A percentile compares a stretch with the other conserved stretches of the same genome.
phyloP scores from a whole-genome alignment of 2,888 invertebrate genomes.

The Liposcelis brunnea region DNA sequence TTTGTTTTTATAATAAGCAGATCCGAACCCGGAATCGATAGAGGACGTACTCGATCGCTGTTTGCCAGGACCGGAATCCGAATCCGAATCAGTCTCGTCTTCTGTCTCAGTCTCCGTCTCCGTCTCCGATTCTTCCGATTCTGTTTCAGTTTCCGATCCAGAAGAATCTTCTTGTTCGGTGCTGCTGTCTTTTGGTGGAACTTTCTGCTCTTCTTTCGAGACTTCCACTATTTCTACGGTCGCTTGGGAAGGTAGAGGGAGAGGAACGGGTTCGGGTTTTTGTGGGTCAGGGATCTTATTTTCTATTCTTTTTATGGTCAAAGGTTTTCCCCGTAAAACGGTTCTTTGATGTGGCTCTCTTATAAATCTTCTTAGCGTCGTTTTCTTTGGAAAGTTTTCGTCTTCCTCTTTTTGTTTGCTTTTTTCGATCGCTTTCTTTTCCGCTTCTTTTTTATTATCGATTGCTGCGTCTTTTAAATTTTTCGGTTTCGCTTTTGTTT shows the following conservation, averaged over 20 bases:
- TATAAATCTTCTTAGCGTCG: no score
- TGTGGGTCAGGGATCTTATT: background rate
- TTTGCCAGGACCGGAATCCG: constrained; percentile 9
- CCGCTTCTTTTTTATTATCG: constrained; percentile 11
- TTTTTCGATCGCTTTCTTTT: constrained; percentile 7
- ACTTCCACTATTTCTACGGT: background rate
- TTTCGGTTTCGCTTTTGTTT: constrained; percentile 11
- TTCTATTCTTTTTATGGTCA: background rate
- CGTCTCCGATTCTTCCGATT: background rate
- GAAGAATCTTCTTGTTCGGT: background rate
- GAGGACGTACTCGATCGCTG: constrained; percentile 50
- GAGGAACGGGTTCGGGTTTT: background rate
- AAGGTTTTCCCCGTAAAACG: background rate
- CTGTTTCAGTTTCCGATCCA: background rate
- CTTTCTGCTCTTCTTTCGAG: no score
- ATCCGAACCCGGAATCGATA: constrained; percentile 70
- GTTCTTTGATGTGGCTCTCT: no score
- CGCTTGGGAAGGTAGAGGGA: background rate
- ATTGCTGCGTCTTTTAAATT: constrained; percentile 13
- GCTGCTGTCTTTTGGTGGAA: no score
- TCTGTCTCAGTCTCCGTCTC: background rate
- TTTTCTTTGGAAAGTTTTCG: constrained; percentile 13
- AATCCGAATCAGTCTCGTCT: constrained; percentile 16
- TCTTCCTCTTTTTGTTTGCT: constrained; percentile 10
- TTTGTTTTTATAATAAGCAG: constrained; percentile 19